These are phyloP conservation scores for Sylvicola cinctus DNA, from an alignment of 2,888 invertebrate genomes.

Conservation along the genomic window DNA sequence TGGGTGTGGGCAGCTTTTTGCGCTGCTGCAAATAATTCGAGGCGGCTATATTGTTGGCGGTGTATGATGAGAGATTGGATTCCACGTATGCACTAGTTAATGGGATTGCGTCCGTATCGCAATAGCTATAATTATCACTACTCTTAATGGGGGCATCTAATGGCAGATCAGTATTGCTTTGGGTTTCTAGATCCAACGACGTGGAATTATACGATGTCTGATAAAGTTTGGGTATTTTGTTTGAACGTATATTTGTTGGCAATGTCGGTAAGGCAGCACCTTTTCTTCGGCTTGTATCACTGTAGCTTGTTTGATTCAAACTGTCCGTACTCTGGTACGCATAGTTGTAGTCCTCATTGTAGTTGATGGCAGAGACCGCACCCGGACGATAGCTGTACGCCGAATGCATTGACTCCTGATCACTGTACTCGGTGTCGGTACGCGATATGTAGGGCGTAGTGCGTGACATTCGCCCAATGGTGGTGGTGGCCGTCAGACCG, in stretches of 20 bases:
- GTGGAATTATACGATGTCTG: conserved; percentile 1
- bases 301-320: conserved; percentile 14
- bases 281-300: conserved; percentile 6
- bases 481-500: conserved; percentile 25
- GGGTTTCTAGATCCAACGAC: conserved; percentile 1
- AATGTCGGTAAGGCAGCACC: conserved; percentile 8
- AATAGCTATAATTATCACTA: too few species aligned
- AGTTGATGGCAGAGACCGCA: conserved; percentile 21
- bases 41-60: too few species aligned
- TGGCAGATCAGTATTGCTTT: too few species aligned
- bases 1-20: background rate
- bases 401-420: conserved; percentile 8
- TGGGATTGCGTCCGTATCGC: too few species aligned
- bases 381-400: conserved; percentile 16
- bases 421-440: conserved; percentile 4
- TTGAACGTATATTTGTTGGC: conserved; percentile 2
- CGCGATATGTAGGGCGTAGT: conserved; percentile 13
- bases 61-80: too few species aligned
- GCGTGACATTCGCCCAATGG: conserved; percentile 11
- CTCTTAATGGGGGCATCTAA: too few species aligned
- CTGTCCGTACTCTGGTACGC: conserved; percentile 49
- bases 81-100: too few species aligned
- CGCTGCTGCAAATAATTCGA: background rate
- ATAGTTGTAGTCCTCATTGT: conserved; percentile 49
- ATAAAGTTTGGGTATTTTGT: conserved; percentile 1